Conservation (phyloP, 2,888 invertebrate genomes). For the Amaurobius ferox region DNA sequence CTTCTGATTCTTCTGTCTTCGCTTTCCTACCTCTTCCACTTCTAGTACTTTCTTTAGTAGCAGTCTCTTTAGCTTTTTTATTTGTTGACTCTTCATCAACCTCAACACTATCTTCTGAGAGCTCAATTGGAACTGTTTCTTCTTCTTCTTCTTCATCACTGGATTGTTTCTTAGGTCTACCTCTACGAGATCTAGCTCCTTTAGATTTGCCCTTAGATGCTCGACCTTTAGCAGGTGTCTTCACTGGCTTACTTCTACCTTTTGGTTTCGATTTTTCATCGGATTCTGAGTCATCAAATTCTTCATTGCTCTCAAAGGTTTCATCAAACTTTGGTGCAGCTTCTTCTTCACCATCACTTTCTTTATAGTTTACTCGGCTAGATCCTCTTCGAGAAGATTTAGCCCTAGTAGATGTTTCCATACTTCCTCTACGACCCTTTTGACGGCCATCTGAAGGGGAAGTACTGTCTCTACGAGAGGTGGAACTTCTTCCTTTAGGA, state of each 20-base stretch:
- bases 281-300: constrained; percentile 65
- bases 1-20: constrained; percentile 23
- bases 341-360: constrained; percentile 72
- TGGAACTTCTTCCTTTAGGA: constrained; percentile 39
- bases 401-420: constrained; percentile 61
- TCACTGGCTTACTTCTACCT: constrained; percentile 15
- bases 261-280: constrained; percentile 57
- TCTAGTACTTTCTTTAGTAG: constrained; percentile 8
- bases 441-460: constrained; percentile 50
- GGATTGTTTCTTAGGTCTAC: constrained; percentile 32
- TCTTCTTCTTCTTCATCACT: constrained; percentile 49
- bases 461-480: constrained; percentile 46
- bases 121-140: constrained; percentile 25
- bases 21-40: constrained; percentile 29
- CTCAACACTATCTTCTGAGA: constrained; percentile 38
- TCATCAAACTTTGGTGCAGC: constrained; percentile 57
- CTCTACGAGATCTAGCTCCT: constrained; percentile 16
- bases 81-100: constrained; percentile 2
- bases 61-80: not conserved
- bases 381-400: constrained; percentile 51
- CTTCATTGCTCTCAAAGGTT: constrained; percentile 55
- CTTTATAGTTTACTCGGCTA: constrained; percentile 63
- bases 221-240: constrained; percentile 23
- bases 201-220: constrained; percentile 22
- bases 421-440: constrained; percentile 7